Conservation (phyloP, 2,113 vertebrate genomes). For the Pluvianellus socialis region DNA sequence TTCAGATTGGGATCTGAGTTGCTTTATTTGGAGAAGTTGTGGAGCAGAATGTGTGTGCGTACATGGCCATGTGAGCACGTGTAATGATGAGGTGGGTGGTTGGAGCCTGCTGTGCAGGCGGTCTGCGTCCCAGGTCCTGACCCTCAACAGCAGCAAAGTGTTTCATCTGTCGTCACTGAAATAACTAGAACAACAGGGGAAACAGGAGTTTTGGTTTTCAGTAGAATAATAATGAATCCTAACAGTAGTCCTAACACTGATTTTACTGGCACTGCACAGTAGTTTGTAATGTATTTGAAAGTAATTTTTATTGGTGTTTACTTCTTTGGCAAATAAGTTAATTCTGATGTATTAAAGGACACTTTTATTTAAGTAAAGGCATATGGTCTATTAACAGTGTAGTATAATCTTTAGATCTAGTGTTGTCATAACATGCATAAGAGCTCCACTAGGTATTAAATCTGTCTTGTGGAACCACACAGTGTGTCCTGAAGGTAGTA, state of each 20-base stretch:
- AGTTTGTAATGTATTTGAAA: neutral
- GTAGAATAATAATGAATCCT: neutral
- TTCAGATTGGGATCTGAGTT: neutral
- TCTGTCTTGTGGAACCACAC: neutral
- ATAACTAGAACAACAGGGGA: neutral
- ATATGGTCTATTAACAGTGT: neutral
- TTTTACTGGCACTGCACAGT: neutral
- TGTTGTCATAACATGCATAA: neutral
- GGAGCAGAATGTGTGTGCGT: neutral
- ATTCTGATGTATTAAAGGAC: neutral
- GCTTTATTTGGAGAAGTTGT: neutral
- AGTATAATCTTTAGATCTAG: neutral
- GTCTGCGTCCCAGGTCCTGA: neutral
- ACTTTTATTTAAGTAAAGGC: neutral
- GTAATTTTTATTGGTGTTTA: neutral
- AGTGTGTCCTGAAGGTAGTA: neutral
- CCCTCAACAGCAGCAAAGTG: neutral
- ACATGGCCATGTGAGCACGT: accelerated
- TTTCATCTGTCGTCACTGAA: neutral
- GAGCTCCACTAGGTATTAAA: neutral
- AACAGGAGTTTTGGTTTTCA: neutral
- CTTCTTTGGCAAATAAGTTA: neutral
- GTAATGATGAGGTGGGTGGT: neutral
- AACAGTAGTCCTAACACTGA: neutral
- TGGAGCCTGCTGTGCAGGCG: neutral